These are phyloP conservation scores for Holcopasites calliopsidis DNA, from an alignment of 1,140 invertebrate genomes.

Conservation along the genomic window DNA sequence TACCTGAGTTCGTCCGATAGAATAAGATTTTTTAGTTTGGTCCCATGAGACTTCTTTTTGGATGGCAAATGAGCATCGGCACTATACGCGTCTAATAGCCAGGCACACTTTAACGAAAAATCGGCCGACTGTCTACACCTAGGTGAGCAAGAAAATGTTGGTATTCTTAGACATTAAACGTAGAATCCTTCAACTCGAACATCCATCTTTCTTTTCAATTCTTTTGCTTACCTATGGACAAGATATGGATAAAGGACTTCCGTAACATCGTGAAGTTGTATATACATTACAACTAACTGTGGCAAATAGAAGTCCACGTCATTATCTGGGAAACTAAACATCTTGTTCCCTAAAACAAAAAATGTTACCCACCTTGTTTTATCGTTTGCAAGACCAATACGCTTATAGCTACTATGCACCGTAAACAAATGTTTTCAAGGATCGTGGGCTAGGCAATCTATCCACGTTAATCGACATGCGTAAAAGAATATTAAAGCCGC, in stretches of 20 bases:
- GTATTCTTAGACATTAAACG: background rate
- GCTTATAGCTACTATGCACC: background rate
- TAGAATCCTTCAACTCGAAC: too few relatives aligned
- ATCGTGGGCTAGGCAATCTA: slow-evolving; percentile 7
- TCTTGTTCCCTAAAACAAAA: slow-evolving; percentile 91
- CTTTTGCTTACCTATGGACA: slow-evolving; percentile 86
- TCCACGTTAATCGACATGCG: background rate
- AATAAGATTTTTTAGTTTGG: slow-evolving; percentile 93
- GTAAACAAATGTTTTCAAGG: background rate
- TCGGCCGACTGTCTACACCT: slow-evolving; percentile 96
- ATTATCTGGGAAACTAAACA: slow-evolving; percentile 95
- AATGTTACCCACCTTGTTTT: slow-evolving; percentile 7
- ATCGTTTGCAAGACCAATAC: background rate
- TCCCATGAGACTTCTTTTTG: slow-evolving; percentile 91
- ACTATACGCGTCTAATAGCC: slow-evolving; percentile 96
- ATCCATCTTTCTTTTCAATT: background rate
- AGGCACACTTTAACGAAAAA: slow-evolving; percentile 96
- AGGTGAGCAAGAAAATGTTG: slow-evolving; percentile 37
- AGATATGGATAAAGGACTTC: slow-evolving; percentile 97
- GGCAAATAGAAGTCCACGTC: slow-evolving; percentile 99
- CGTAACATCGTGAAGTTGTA: slow-evolving; percentile 97
- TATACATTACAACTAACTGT: slow-evolving; percentile 98
- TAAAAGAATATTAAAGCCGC: background rate
- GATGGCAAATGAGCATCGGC: slow-evolving; percentile 87
- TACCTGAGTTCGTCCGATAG: slow-evolving; percentile 92